Base-by-base conservation (phyloP, 92 coral and sea anemone genomes). In the Phenganax stokvisi region DNA sequence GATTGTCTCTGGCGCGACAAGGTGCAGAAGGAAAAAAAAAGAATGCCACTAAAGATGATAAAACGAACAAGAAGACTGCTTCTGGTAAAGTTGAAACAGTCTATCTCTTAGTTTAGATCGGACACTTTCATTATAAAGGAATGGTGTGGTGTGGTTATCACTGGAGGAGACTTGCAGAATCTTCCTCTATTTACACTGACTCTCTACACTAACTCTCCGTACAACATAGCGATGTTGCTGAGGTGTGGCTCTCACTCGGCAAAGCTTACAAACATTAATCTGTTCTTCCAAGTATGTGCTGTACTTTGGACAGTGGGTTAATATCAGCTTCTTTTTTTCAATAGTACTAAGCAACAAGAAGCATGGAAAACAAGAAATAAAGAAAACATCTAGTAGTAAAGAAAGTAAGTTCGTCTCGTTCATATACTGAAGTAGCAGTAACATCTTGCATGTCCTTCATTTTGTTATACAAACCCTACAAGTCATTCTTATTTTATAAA, bases 1-100 rank as follows among this genome's bases (percentile, higher is more conserved):
- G 90, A 71, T 77, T 94, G 82, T 70, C 93, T n/a, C 90, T 89
- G 6, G 92, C 90, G 1, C 88, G 89, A 65, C 96, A 87, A 71
- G 89, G 83, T 63, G 87, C 98, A 13, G 98, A 94, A 54, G 64
- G 87, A 31, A 81, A 89, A 72, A 94, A 89, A 77, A 94, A 87
- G 77, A 86, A 82, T 11, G 74, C 76, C 20, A 5, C 87, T 12
- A 91, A 86, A 85, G 98, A 92, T 71, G 98, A 94, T 74, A 92
- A 89, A 85, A 81, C 82, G 58, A 61, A 64, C n/a, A 91, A 84
- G 83, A 94, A 90, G 86, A 88, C 54, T 30, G 51, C 54, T 16
- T 9, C 59, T 25, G 74, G 74, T 79, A 53, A 51, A 73, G 30
- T 53, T 9, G 16, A 51, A 52, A 3, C 12, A 53, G 0, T 9